Percentiles rank a stretch among this genome's conserved stretches.
Conservation (phyloP, 2,888 invertebrate genomes). For the Zootermopsis nevadensis region DNA sequence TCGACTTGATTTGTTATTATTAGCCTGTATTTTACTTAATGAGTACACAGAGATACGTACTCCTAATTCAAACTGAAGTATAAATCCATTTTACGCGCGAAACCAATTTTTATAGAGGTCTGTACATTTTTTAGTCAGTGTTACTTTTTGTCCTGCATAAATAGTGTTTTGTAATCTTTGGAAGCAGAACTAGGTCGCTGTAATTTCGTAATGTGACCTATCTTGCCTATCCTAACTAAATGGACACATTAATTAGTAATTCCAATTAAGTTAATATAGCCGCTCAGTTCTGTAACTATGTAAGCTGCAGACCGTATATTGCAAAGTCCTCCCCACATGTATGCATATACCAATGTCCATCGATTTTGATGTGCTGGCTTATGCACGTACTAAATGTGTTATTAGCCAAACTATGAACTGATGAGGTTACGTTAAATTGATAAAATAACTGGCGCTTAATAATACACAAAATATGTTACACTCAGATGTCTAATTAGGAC, state of each 20-base stretch:
- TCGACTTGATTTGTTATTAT: too few species aligned
- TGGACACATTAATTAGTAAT: conserved; percentile 28
- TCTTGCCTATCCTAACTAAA: conserved; percentile 15
- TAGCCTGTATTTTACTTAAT: too few species aligned
- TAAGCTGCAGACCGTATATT: neutral
- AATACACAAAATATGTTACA: neutral
- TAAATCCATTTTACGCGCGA: too few species aligned
- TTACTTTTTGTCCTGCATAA: neutral
- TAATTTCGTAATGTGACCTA: conserved; percentile 6
- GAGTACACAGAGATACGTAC: too few species aligned
- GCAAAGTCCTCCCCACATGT: neutral
- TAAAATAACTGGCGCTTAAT: neutral
- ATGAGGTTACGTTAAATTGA: neutral
- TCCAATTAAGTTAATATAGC: conserved; percentile 33
- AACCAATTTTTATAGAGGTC: too few species aligned
- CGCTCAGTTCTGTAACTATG: neutral
- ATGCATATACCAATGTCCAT: conserved; percentile 1
- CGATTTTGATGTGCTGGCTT: neutral
- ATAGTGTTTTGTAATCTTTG: neutral
- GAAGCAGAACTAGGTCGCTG: neutral
- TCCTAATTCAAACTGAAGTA: too few species aligned
- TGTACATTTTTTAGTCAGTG: too few species aligned
- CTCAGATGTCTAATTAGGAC: too few species aligned
- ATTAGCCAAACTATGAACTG: conserved; percentile 6
- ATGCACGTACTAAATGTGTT: neutral